Conservation (phyloP, 2,113 vertebrate species). For the Odocoileus hemionus region DNA sequence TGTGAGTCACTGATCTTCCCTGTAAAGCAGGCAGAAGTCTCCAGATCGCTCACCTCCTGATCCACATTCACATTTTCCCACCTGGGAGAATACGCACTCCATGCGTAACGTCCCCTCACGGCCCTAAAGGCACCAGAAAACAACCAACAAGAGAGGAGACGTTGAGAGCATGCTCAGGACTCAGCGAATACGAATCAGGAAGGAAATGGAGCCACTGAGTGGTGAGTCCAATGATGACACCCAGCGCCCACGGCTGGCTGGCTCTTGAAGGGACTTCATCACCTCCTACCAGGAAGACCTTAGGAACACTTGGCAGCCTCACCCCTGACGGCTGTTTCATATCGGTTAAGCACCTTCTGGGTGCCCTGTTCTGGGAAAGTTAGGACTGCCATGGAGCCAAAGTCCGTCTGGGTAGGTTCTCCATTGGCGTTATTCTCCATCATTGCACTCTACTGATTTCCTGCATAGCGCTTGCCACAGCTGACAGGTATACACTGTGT, state of each 20-base stretch:
- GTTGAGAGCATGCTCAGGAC: background rate
- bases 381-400: background rate
- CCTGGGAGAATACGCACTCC: background rate
- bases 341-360: background rate
- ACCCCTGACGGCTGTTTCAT: rapidly evolving
- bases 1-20: background rate
- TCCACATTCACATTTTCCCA: background rate
- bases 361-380: background rate
- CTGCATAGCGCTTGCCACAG: background rate
- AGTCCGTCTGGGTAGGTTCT: no score
- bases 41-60: background rate
- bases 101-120: background rate
- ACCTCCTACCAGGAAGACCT: background rate
- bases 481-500: background rate
- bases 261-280: background rate
- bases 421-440: background rate
- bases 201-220: background rate
- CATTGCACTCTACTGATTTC: no score
- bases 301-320: background rate
- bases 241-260: background rate
- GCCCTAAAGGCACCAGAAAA: background rate
- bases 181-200: background rate
- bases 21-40: background rate
- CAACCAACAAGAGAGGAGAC: background rate
- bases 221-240: background rate